A percentile compares a stretch with the other conserved stretches of the same genome.
phyloP scores from a whole-genome alignment of 2,797 vertebrate genomes.

The Rhabdophis nuchalis region DNA sequence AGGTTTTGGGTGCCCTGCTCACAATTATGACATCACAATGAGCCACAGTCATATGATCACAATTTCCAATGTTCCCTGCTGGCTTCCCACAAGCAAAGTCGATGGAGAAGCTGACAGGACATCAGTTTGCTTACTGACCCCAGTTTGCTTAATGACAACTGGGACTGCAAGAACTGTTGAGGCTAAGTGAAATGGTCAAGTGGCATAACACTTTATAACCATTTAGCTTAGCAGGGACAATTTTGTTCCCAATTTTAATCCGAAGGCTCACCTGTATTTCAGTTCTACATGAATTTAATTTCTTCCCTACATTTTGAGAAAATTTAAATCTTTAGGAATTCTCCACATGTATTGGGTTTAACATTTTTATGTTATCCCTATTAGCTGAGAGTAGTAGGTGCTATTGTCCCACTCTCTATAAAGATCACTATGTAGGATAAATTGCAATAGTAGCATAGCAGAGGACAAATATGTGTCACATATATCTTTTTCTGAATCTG shows the following conservation, averaged over 20 bases:
- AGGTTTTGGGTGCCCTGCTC: not conserved
- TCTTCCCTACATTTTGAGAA: not conserved
- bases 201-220: not conserved
- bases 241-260: not conserved
- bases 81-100: not conserved
- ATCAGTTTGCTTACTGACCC: not conserved
- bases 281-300: not conserved
- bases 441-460: not conserved
- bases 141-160: not conserved
- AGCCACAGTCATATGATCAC: not conserved
- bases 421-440: not conserved
- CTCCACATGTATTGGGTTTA: not conserved
- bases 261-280: not conserved
- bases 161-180: not conserved
- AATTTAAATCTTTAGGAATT: not conserved
- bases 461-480: not conserved
- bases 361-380: not conserved
- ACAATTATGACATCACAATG: not conserved
- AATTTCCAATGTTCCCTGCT: not conserved
- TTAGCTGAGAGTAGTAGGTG: not conserved
- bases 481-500: not conserved
- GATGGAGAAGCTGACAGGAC: not conserved
- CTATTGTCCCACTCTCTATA: not conserved
- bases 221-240: not conserved
- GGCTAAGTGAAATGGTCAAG: not conserved